Evolutionary conservation across 1,140 invertebrate species (phyloP).

Genomic region (Drosophila baimaii): DNA sequence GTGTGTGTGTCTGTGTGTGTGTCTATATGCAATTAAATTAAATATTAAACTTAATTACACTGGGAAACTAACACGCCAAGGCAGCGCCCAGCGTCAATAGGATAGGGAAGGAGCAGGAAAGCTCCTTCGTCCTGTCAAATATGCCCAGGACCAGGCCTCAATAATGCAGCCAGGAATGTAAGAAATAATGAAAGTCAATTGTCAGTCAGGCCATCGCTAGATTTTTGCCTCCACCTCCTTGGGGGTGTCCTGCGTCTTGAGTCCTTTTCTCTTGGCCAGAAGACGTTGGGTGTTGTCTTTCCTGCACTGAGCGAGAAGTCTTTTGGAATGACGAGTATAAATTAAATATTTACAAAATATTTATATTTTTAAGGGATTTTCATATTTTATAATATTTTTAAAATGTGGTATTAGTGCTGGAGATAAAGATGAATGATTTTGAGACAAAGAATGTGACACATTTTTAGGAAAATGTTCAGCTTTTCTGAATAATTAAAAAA

Average conservation of each 20-base stretch:
- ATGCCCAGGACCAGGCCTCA: slow-evolving; percentile 69
- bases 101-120: slow-evolving; percentile 1
- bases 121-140: slow-evolving; percentile 72
- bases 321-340: too few species aligned
- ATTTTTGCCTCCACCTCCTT: slow-evolving; percentile 37
- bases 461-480: too few species aligned
- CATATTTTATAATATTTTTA: too few species aligned
- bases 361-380: too few species aligned
- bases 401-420: too few species aligned
- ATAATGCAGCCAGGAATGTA: slow-evolving; percentile 80
- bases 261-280: slow-evolving; percentile 38
- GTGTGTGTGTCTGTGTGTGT: slow-evolving; percentile 65
- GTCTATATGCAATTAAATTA: slow-evolving; percentile 81
- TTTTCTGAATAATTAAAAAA: too few species aligned
- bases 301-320: background rate
- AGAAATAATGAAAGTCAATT: slow-evolving; percentile 82
- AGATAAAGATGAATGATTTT: too few species aligned
- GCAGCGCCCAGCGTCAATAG: slow-evolving; percentile 20
- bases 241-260: slow-evolving; percentile 33
- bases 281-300: slow-evolving; percentile 29
- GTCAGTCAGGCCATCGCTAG: slow-evolving; percentile 59
- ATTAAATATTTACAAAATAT: too few species aligned
- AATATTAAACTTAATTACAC: slow-evolving; percentile 83
- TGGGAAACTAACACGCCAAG: slow-evolving; percentile 71
- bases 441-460: too few species aligned